Base-by-base conservation (phyloP, 2,888 invertebrate genomes). In the Lithophane ornitopus region DNA sequence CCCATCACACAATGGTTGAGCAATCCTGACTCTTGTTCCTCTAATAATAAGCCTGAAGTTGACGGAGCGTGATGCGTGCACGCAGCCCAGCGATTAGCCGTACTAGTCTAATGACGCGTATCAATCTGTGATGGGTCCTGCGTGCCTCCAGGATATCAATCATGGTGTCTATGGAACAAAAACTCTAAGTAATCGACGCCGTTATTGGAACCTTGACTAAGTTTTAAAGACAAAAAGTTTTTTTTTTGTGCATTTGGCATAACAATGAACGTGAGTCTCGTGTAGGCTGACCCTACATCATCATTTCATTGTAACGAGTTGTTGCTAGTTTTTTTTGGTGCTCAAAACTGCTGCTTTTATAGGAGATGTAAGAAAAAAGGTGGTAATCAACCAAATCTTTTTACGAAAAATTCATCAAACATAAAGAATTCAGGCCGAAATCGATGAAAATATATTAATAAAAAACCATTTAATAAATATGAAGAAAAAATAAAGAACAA, bases 101-200 rank as follows among this genome's bases (percentile, higher is more conserved):
- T 81, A 85, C 85, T 80, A 67, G 83, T 81, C 75, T 89, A 91
- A 91, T 90, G 91, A 89, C 79, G 86, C 91, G 89, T 88, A 88
- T 87, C 91, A 89, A 87, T 88, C 85, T 86, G 80, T 86, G 86
- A 90, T 89, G 85, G 85, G 76, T 87, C 87, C 89, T 88, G 88
- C 91, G 87, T 89, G 89, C 90, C 86, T 89, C 70, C 84, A 85
- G 89, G 89, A 89, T 90, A 91, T 90, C 82, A 90, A 90, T 90
- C 88, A 88, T 87, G 81, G 68, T 73, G 84, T 81, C 81, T 78
- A 71, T 62, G 73, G 68, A 70, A 80, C 84, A 85, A 86, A 87
- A 87, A 85, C 68, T 80, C 41, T 52, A 56, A 70, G 80, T 84
- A 88, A 87, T 86, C 81, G 81, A 83, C 69, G 70, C 70, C 59